phyloP scores from a whole-genome alignment of 2,888 invertebrate genomes.

The Sphaeridia pumilis region DNA sequence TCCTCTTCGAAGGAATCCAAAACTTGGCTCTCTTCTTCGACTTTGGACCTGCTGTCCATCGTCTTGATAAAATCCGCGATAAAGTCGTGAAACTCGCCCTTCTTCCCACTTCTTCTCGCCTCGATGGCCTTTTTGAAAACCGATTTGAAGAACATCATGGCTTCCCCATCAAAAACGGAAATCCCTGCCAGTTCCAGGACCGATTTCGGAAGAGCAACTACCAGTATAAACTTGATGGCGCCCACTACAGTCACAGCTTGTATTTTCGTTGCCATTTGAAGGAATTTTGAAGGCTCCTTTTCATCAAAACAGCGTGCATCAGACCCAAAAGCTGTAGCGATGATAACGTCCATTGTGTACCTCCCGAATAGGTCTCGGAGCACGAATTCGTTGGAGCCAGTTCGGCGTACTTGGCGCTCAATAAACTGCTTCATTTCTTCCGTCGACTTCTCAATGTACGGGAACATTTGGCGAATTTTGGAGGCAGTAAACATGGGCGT shows the following conservation, averaged over 20 bases:
- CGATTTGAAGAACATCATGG: neutral
- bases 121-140: neutral
- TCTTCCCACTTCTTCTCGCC: neutral
- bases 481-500: constrained; percentile 28
- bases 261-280: constrained; percentile 28
- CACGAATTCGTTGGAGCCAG: constrained; percentile 8
- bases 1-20: constrained; percentile 10
- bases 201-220: neutral
- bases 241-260: constrained; percentile 2
- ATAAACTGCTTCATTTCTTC: constrained; percentile 13
- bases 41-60: neutral
- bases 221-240: neutral
- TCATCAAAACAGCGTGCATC: constrained; percentile 38
- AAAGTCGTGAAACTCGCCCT: constrained; percentile 16
- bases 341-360: constrained; percentile 37
- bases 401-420: neutral
- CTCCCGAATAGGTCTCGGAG: constrained; percentile 26
- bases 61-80: too few species aligned
- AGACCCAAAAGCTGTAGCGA: constrained; percentile 43
- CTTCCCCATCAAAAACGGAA: neutral
- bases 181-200: neutral
- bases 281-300: constrained; percentile 39
- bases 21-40: neutral
- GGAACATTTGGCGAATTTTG: constrained; percentile 23
- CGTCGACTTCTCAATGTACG: constrained; percentile 21